Evolutionary conservation across 2,113 vertebrate genomes (phyloP).

Genomic region (Glaucidium brasilianum): DNA sequence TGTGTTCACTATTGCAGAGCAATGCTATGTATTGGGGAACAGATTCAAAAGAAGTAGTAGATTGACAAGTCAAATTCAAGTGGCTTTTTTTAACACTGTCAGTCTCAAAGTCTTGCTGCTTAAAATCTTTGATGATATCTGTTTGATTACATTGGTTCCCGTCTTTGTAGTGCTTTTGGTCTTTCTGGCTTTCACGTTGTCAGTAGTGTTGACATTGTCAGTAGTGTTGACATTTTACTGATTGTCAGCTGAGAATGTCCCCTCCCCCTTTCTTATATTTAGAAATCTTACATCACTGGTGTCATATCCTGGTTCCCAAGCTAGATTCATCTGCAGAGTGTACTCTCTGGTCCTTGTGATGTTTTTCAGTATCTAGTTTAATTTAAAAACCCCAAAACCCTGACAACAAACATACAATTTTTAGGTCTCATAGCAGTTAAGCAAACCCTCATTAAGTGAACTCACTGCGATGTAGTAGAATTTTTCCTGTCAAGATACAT

Average conservation of each 20-base stretch:
- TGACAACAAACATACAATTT: neutral
- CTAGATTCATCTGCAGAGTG: neutral
- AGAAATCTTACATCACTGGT: neutral
- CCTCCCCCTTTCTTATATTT: neutral
- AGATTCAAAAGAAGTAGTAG: neutral
- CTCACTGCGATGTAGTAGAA: neutral
- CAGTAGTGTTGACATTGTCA: neutral
- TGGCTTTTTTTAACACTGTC: neutral
- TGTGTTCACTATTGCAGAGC: conserved; percentile 25
- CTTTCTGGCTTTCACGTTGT: neutral
- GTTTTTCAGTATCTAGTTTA: neutral
- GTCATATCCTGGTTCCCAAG: neutral
- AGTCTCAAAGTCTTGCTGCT: neutral
- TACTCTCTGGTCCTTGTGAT: neutral
- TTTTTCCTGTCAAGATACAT: neutral
- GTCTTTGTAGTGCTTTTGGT: neutral
- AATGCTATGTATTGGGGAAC: neutral
- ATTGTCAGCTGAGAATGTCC: neutral
- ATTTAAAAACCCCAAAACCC: neutral
- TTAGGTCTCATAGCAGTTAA: neutral
- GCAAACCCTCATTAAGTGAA: neutral
- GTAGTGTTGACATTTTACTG: neutral
- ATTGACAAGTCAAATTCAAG: conserved; percentile 1
- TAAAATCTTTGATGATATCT: conserved; percentile 12
- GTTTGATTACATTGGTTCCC: neutral